Base-by-base conservation (phyloP, 2,888 invertebrate genomes). In the Diaphora mendica region DNA sequence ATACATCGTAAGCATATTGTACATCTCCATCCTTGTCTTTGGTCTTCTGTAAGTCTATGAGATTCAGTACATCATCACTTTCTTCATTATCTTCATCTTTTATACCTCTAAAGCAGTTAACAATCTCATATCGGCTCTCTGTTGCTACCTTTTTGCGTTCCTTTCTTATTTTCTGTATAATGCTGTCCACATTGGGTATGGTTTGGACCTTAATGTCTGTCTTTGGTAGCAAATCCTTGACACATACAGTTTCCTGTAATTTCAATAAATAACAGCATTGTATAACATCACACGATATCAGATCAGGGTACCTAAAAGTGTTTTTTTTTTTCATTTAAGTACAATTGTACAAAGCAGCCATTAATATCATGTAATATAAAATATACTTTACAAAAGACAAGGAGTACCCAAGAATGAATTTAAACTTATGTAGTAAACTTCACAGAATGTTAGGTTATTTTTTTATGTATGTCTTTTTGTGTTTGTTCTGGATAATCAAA, bases 1-100 rank as follows among this genome's bases (percentile, higher is more conserved):
- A 96, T 70, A 96, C 76, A 80, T 96, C 96, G 80, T 95, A 96
- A 5, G 92, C 93, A 86, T 93, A 95, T 72, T 93, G 88, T 0
- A 86, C 87, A 79, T 91, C 85, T 0, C 81, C 82, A 70, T 89
- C 87, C 23, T 86, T 88, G 73, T 92, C 90, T 68, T 82, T 87
- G 3, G 85, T 83, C 59, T 87, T 91, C 70, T 87, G 88, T 71
- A 96, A 80, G 77, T 96, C 96, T 3, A 96, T 92, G 75, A 95
- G 82, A 84, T 93, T 87, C 74, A 91, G 88, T 3, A 85, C 23
- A 64, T 89, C 87, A 1, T 90, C 87, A 15, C 59, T 69, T 0
- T 79, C 79, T 5, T 79, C 80, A 20, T 83, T 82, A 26, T 42
- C 35, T 0, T 81, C 77, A 3, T 91, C 89, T 76, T 90, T 91